Evolutionary conservation across 2,888 invertebrate species (phyloP), one percentile per base, ranked within the genome.

Genomic region (Pandemis heparana): DNA sequence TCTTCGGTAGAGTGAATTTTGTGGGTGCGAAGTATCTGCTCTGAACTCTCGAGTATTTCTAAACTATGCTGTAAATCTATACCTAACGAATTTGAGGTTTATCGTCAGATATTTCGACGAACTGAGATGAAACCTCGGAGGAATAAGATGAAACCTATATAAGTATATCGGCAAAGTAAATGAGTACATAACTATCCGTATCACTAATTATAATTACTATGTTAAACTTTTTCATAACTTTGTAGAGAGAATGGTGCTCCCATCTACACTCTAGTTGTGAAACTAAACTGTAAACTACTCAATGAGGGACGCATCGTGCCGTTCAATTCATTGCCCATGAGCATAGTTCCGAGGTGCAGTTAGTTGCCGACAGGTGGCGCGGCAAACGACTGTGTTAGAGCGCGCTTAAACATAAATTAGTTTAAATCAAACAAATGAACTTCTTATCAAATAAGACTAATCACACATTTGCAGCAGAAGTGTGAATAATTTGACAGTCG

Each of bases 311-410:
- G 53, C 48, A 23, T 51, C 10, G 32, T 62, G 38, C 59, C 39
- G 41, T 60, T 63, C 64, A 23, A 61, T 41, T 68, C 14, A 62
- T 67, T 53, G 64, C n/a, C 23, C 18, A 51, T 38, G 43, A 53
- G 51, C 32, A 53, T 51, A 38, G 32, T 69, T 16, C 43, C 65
- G 41, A 23, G 41, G 7, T 70, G 14, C 65, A 65, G 53, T 38
- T 6, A 65, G 38, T 39, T 5, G 65, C 38, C 70, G 18, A 60
- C 41, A 84, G 84, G 76, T 82, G 80, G 78, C 80, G 75, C 32
- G 60, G 77, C 70, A 12, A 41, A 75, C 75, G 48, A 65, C 10
- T 5, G 7, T 46, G 4, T 23, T 41, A 43, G 51, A 10, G 12
- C 64, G 63, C 73, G 63, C 68, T 51, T 48, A 65, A 65, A 53